Evolutionary conservation across 2,888 invertebrate genomes (phyloP).

Genomic region (Microplitis manilae): DNA sequence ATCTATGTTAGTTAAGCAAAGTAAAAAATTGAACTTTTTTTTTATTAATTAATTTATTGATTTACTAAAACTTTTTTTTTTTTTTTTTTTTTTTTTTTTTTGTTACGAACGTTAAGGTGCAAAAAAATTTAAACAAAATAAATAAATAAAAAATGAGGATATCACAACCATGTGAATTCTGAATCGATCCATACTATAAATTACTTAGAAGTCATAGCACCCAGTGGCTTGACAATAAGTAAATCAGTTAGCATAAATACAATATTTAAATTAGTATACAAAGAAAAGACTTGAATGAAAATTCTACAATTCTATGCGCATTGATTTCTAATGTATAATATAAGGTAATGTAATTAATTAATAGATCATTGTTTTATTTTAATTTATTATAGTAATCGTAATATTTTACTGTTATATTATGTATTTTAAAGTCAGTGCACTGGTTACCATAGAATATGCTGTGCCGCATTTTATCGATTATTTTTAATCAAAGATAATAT

Average conservation of each 20-base stretch:
- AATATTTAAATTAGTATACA: neutral
- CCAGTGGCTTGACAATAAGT: slow-evolving; percentile 10
- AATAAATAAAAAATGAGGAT: neutral
- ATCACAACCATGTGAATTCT: slow-evolving; percentile 4
- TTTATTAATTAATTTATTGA: neutral
- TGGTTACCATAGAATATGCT: neutral
- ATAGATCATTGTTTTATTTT: neutral
- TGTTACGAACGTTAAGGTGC: neutral
- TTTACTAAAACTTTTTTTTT: neutral
- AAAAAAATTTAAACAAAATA: neutral
- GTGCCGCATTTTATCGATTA: slow-evolving; percentile 4
- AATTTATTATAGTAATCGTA: neutral
- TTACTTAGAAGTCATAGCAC: slow-evolving; percentile 21
- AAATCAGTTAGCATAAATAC: neutral
- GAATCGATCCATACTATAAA: slow-evolving; percentile 10
- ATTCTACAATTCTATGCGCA: neutral
- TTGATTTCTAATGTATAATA: neutral
- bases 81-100: neutral
- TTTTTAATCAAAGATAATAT: neutral
- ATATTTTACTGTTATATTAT: neutral
- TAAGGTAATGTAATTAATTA: neutral
- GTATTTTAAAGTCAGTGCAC: neutral
- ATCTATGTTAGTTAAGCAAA: neutral
- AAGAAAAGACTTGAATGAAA: neutral
- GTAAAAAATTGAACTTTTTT: neutral